phyloP scores from a whole-genome alignment of 2,113 vertebrate species.

The Heliornis fulica region DNA sequence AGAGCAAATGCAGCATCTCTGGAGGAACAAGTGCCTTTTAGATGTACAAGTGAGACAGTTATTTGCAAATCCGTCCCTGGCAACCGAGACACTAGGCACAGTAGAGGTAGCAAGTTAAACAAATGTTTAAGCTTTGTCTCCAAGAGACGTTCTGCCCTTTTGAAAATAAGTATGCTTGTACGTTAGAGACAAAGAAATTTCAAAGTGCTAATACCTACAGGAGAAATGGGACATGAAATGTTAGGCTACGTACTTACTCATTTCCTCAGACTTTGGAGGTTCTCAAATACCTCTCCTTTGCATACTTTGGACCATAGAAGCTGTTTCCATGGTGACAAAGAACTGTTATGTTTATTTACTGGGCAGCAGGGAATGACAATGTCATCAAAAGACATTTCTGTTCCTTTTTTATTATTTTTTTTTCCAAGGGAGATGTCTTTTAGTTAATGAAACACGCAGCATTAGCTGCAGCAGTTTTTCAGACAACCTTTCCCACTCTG shows the following conservation, averaged over 20 bases:
- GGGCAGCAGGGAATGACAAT: constrained; percentile 67
- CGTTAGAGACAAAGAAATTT: neutral
- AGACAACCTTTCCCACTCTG: neutral
- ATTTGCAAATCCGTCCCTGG: constrained; percentile 31
- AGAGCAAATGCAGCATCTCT: neutral
- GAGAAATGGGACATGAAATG: constrained; percentile 37
- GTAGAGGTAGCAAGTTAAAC: neutral
- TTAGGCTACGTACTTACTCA: constrained; percentile 31
- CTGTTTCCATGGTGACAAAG: constrained; percentile 77
- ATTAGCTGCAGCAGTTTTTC: constrained; percentile 20
- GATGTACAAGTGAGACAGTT: constrained; percentile 9
- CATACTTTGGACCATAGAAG: constrained; percentile 51
- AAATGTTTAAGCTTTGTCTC: constrained; percentile 54
- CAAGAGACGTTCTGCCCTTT: constrained; percentile 41
- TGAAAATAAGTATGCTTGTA: constrained; percentile 14
- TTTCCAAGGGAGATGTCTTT: constrained; percentile 52
- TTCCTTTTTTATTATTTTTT: constrained; percentile 47
- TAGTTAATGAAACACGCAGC: constrained; percentile 62
- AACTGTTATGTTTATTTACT: constrained; percentile 75
- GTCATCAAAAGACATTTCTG: constrained; percentile 69
- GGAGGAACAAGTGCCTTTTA: constrained; percentile 4
- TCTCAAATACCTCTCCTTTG: constrained; percentile 62
- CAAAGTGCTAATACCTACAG: constrained; percentile 12
- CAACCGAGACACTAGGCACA: neutral
- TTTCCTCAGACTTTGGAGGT: constrained; percentile 54